Base-by-base conservation (phyloP, 2,888 invertebrate species). In the Pycnomerus fuliginosus region DNA sequence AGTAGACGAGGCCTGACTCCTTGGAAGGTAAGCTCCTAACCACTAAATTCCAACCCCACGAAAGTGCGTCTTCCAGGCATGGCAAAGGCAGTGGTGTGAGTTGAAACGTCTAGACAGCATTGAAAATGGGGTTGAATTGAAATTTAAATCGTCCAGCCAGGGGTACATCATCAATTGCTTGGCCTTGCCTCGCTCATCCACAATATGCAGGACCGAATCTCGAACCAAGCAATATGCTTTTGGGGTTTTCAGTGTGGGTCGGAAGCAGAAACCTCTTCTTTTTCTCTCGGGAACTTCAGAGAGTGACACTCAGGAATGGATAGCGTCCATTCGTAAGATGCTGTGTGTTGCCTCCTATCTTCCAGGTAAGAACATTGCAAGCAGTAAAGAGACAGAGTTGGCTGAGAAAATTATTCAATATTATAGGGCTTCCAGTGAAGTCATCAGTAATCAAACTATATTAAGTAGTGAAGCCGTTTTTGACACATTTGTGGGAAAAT, bases 241-340 rank as follows among this genome's bases (percentile, higher is more conserved):
- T 61, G 85, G 84, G 2, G 78, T 86, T 45, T 84, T 84, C 60
- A 74, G 79, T 3, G 62, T 74, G 1, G 76, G 74, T 8, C 74
- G 76, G 34, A 78, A 76, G 23, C 74, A 78, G 36, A 83, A 84
- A 58, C 82, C 84, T 0, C 71, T 82, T 8, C 68, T 86, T 10
- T 79, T 83, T 48, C 73, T 87, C 43, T 81, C 84, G 0, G 83
- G 83, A 0, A 74, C 69, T 38, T 80, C 80, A 0, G 79, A 83
- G 50, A 79, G 78, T 12, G 83, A 85, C 46, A 76, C 80, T 3
- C 84, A 85, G 58, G 62, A 74, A 33, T 87, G 86, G 86, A 87
- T 87, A 80, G 74, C 77, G 7, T 79, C 78, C 48, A 79, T 84
- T 30, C 71, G 78, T 46, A 69, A 73, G 45, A 70, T 82, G 50